A percentile compares a stretch with the other conserved stretches of the same genome.
phyloP scores from a whole-genome alignment of 2,797 vertebrate species.

The Typhlichthys subterraneus region DNA sequence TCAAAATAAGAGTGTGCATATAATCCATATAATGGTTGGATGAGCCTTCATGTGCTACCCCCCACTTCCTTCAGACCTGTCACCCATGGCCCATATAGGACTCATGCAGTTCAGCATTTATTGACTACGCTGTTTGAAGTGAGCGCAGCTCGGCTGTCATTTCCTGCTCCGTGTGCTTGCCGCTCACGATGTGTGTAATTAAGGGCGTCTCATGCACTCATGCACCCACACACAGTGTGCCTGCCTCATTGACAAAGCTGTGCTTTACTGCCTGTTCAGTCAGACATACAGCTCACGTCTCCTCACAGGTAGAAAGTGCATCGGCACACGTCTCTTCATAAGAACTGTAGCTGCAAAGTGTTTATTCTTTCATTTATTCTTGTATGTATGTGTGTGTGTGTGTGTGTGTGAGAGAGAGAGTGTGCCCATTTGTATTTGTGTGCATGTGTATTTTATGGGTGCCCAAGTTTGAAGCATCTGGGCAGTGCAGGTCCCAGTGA shows the following conservation, averaged over 20 bases:
- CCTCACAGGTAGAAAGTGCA: constrained; percentile 51
- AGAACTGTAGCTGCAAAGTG: constrained; percentile 16
- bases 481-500: constrained; percentile 37
- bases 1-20: too few relatives aligned
- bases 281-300: constrained; percentile 52
- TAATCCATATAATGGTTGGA: too few relatives aligned
- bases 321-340: constrained; percentile 42
- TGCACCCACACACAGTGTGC: constrained; percentile 50
- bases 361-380: background rate
- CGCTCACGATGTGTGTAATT: constrained; percentile 69
- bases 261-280: constrained; percentile 60
- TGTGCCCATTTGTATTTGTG: background rate
- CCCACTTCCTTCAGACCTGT: constrained; percentile 48
- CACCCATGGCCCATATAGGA: constrained; percentile 55
- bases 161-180: constrained; percentile 66
- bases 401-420: background rate
- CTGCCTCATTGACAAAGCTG: constrained; percentile 62
- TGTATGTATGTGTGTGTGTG: background rate
- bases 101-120: constrained; percentile 61
- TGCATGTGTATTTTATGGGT: constrained; percentile 35
- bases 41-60: background rate
- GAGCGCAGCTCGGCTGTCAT: constrained; percentile 58
- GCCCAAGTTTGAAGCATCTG: constrained; percentile 38
- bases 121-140: constrained; percentile 74
- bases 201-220: constrained; percentile 64